Conservation (phyloP, 2,113 vertebrate genomes). For the Pionites leucogaster region DNA sequence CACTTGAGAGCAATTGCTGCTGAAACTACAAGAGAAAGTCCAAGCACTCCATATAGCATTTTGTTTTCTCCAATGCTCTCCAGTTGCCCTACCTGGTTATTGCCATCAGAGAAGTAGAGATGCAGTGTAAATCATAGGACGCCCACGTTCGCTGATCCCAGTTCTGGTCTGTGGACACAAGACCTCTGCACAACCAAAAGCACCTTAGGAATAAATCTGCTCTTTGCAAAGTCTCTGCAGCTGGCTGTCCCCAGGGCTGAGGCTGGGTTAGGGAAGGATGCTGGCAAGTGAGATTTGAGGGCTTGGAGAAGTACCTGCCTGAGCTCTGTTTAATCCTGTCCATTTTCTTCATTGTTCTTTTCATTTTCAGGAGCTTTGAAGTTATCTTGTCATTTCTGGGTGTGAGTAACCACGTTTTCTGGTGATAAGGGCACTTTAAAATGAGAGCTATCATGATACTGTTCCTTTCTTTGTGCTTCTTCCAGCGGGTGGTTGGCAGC, state of each 20-base stretch:
- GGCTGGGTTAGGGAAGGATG: background rate
- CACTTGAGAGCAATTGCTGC: background rate
- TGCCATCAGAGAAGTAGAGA: background rate
- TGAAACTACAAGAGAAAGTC: background rate
- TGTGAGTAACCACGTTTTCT: background rate
- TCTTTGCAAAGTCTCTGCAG: background rate
- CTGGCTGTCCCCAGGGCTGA: background rate
- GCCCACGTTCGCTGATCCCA: background rate
- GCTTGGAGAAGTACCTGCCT: background rate
- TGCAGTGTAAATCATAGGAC: background rate
- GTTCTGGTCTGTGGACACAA: background rate
- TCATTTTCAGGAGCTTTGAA: background rate
- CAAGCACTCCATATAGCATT: background rate
- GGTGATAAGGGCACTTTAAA: background rate
- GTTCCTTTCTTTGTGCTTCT: background rate
- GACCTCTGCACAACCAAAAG: background rate
- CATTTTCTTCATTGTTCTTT: background rate
- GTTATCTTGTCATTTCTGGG: background rate
- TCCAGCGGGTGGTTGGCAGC: constrained; percentile 90
- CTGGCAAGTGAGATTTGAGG: background rate
- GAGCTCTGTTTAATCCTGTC: background rate
- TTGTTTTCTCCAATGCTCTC: background rate
- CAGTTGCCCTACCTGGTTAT: background rate
- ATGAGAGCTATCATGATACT: background rate
- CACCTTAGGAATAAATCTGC: background rate